phyloP scores from a whole-genome alignment of 2,888 invertebrate species.

The Flexamia atlantica region DNA sequence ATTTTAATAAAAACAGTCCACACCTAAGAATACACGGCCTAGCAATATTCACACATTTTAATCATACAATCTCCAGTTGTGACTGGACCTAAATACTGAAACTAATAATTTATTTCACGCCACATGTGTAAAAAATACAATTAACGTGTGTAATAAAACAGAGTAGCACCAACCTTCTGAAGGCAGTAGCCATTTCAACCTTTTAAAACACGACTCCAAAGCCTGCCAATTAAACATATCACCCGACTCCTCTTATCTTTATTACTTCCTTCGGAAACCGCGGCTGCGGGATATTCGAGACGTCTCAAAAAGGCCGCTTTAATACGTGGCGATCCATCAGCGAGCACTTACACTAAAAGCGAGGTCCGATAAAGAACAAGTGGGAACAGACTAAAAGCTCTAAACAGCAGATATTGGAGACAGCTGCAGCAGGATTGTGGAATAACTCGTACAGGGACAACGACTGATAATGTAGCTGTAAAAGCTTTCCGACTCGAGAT shows the following conservation, averaged over 20 bases:
- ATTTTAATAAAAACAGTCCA: no score
- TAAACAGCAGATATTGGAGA: conserved; percentile 42
- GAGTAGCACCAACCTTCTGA: background rate
- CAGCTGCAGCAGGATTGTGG: conserved; percentile 9
- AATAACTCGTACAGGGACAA: conserved; percentile 10
- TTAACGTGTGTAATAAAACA: background rate
- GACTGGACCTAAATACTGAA: no score
- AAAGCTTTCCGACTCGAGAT: conserved; percentile 26
- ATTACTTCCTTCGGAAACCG: conserved; percentile 12
- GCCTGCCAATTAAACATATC: conserved; percentile 8
- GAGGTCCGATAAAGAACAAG: conserved; percentile 52
- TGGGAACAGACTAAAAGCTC: conserved; percentile 57
- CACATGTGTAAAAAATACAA: no score
- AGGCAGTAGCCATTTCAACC: conserved; percentile 1
- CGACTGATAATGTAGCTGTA: conserved; percentile 37
- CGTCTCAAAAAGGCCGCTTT: conserved; percentile 19
- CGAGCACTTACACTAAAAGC: conserved; percentile 55
- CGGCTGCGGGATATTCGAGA: conserved; percentile 9
- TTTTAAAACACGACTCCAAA: background rate
- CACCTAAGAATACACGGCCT: no score
- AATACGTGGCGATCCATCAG: conserved; percentile 45
- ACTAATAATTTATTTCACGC: background rate
- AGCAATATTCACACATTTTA: no score
- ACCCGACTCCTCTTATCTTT: conserved; percentile 7
- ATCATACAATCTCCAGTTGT: no score